Conservation (phyloP, 2,113 vertebrate species). For the Phoxinus phoxinus region DNA sequence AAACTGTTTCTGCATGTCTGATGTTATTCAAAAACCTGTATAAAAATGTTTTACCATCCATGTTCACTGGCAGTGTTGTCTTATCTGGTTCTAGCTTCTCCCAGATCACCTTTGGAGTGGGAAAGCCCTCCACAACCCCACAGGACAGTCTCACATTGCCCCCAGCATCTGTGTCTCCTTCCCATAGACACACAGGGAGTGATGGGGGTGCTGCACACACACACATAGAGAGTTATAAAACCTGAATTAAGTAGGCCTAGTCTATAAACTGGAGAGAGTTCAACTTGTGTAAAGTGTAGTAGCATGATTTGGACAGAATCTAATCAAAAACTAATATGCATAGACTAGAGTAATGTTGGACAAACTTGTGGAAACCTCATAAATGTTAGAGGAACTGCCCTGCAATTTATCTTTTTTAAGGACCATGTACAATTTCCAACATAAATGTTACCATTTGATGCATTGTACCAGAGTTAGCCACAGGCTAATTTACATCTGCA, state of each 20-base stretch:
- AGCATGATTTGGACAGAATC: too few relatives aligned
- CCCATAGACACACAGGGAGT: constrained; percentile 75
- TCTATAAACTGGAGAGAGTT: too few relatives aligned
- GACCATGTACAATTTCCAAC: too few relatives aligned
- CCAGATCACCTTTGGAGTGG: constrained; percentile 77
- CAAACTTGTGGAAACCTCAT: too few relatives aligned
- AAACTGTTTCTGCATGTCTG: background rate
- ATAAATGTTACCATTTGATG: too few relatives aligned
- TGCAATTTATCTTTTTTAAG: too few relatives aligned
- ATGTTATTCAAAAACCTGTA: background rate
- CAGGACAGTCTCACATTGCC: constrained; percentile 77
- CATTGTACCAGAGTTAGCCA: too few relatives aligned
- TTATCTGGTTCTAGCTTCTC: constrained; percentile 73
- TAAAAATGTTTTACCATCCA: constrained; percentile 68
- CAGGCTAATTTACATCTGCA: too few relatives aligned
- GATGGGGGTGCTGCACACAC: constrained; percentile 75
- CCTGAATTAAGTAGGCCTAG: background rate
- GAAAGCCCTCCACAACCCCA: constrained; percentile 72
- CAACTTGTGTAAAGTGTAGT: too few relatives aligned
- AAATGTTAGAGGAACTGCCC: too few relatives aligned
- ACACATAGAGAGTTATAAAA: background rate
- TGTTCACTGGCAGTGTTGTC: constrained; percentile 71
- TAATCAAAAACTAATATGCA: too few relatives aligned
- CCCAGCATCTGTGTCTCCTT: constrained; percentile 70
- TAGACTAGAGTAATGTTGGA: too few relatives aligned